Conservation (phyloP, 1,140 invertebrate genomes). For the Bicyclus anynana region DNA sequence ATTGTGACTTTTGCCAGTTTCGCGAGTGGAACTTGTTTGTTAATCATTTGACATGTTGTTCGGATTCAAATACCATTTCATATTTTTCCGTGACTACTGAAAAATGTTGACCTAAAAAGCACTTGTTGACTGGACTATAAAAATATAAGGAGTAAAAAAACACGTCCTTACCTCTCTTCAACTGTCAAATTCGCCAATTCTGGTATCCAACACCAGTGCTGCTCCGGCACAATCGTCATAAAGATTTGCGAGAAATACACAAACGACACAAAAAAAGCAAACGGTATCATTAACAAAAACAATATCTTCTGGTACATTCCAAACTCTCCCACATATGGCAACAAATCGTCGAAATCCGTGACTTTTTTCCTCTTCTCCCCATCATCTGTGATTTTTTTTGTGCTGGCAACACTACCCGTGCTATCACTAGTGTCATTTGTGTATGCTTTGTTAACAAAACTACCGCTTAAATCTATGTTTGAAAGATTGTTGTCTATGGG, state of each 20-base stretch:
- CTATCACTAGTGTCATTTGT: slow-evolving; percentile 50
- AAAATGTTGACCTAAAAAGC: too few relatives aligned
- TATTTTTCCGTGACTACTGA: too few relatives aligned
- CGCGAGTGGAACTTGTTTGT: too few relatives aligned
- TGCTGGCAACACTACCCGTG: slow-evolving; percentile 36
- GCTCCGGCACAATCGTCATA: slow-evolving; percentile 87
- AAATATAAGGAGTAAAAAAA: background rate
- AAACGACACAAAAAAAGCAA: slow-evolving; percentile 90
- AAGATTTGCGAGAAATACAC: slow-evolving; percentile 94
- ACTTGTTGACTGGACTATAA: too few relatives aligned
- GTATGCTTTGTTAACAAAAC: slow-evolving; percentile 59
- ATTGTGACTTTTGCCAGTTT: too few relatives aligned
- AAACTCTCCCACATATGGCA: slow-evolving; percentile 92
- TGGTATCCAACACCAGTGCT: slow-evolving; percentile 89
- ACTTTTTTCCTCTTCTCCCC: slow-evolving; percentile 48
- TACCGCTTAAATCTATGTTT: slow-evolving; percentile 50
- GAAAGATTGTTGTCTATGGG: slow-evolving; percentile 57
- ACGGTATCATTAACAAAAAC: slow-evolving; percentile 91
- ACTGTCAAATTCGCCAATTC: slow-evolving; percentile 83
- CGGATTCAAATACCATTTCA: too few relatives aligned
- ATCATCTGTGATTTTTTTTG: slow-evolving; percentile 25
- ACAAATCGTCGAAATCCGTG: slow-evolving; percentile 65
- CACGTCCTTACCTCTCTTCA: slow-evolving; percentile 82
- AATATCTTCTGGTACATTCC: slow-evolving; percentile 92
- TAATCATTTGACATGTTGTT: too few relatives aligned